phyloP scores from a whole-genome alignment of 2,113 vertebrate species.

The Lanius ludovicianus region DNA sequence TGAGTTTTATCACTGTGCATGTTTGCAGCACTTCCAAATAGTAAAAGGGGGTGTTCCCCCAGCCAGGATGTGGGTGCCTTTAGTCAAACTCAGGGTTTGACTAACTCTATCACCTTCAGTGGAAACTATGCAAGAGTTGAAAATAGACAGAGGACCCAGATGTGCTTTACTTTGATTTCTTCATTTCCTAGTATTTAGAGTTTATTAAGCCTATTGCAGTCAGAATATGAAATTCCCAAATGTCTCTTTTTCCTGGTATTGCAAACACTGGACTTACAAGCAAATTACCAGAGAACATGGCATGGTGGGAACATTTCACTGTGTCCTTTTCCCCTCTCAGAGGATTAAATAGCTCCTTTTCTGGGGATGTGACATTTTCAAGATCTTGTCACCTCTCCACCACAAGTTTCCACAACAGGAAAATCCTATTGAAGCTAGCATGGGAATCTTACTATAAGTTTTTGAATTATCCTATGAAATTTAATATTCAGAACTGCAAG shows the following conservation, averaged over 20 bases:
- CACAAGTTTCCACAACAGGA: neutral
- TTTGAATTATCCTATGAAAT: neutral
- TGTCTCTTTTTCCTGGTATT: neutral
- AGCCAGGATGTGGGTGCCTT: neutral
- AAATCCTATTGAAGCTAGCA: neutral
- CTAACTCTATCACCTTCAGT: neutral
- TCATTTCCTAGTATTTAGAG: neutral
- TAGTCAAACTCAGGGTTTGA: neutral
- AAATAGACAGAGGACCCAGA: neutral
- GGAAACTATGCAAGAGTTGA: neutral
- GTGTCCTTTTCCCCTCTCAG: neutral
- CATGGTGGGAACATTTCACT: neutral
- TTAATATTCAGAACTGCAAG: neutral
- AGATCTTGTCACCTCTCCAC: neutral
- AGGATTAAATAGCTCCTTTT: neutral
- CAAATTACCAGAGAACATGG: neutral
- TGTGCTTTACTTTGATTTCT: neutral
- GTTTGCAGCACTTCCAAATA: neutral
- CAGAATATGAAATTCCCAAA: neutral
- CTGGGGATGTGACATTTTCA: neutral
- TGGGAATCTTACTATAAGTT: neutral
- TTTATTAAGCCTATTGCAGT: neutral
- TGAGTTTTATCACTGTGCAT: neutral
- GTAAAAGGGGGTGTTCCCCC: neutral
- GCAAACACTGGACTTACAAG: neutral